These are phyloP conservation scores for Dreissena polymorpha DNA, from an alignment of 1,140 invertebrate species.

Conservation along the genomic window DNA sequence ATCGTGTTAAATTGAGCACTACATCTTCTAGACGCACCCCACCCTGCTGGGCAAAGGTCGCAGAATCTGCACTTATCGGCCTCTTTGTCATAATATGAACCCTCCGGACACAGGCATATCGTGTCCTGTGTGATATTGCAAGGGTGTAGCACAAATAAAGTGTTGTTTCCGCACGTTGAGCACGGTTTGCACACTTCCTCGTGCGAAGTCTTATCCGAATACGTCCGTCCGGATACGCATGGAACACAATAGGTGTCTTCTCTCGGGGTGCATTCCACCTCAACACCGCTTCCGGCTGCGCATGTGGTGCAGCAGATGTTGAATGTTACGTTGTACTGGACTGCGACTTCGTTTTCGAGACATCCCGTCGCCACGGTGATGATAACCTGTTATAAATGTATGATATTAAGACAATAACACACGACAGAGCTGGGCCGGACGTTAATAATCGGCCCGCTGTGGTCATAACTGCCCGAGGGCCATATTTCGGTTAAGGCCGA, in stretches of 20 bases:
- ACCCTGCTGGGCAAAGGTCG: slow-evolving; percentile 34
- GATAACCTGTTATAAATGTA: too few relatives aligned
- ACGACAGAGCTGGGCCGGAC: too few relatives aligned
- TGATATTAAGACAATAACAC: too few relatives aligned
- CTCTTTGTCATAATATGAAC: slow-evolving; percentile 46
- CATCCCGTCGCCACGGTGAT: not conserved
- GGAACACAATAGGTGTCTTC: slow-evolving; percentile 44
- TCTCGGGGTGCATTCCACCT: slow-evolving; percentile 16
- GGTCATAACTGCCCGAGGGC: too few relatives aligned
- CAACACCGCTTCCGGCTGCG: slow-evolving; percentile 40
- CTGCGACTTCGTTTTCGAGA: slow-evolving; percentile 18
- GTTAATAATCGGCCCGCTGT: too few relatives aligned
- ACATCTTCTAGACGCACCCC: slow-evolving; percentile 21
- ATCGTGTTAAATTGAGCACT: slow-evolving; percentile 14
- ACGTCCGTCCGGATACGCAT: slow-evolving; percentile 47
- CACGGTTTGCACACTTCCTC: slow-evolving; percentile 47
- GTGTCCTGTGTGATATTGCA: slow-evolving; percentile 68
- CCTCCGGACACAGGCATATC: slow-evolving; percentile 58
- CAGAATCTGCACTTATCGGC: slow-evolving; percentile 38
- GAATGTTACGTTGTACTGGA: slow-evolving; percentile 17
- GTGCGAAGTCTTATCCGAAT: slow-evolving; percentile 17
- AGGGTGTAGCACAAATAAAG: slow-evolving; percentile 35
- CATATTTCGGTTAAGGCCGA: too few relatives aligned
- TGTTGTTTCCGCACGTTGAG: slow-evolving; percentile 41
- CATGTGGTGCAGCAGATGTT: slow-evolving; percentile 36